Base-by-base conservation (phyloP, 2,888 invertebrate genomes). In the Eupeodes latifasciatus region DNA sequence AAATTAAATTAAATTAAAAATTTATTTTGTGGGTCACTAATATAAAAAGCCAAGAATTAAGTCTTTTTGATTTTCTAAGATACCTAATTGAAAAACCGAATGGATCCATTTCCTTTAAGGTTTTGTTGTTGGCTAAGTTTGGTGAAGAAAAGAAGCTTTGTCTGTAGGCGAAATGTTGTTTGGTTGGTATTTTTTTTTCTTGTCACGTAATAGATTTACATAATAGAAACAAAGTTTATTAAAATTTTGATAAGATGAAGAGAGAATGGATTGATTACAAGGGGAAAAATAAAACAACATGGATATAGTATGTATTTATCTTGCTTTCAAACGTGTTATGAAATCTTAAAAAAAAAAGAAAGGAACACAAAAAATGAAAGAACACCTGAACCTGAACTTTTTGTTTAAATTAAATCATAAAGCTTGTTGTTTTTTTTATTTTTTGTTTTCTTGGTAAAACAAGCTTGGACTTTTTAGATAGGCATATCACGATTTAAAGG, bases 131-230 rank as follows among this genome's bases (percentile, higher is more conserved):
- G 27, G 2, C 2, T 27, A 27, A 27, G 0, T 16, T 53, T 47
- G 47, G 16, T 40, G 64, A 0, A 3, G 16, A 64, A 47, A 2
- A 64, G 14, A 19, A 7, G 12, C 19, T 64, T 66, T 49, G 27
- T 27, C 27, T 27, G 27, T 27, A 27, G 27, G 27, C 27, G 27
- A 27, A 27, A 27, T 27, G 4, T 47, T 64, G 3, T 19, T 16
- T 44, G 62, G 14, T 14, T 44, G 19, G 40, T 44, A 12, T 40
- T 47, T 14, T 27, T 57, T 27, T 27, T 27, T 64, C 47, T 27
- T 27, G 66, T 66, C 66, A 66, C 66, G 66, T 66, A 47, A 49
- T 66, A 47, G 19, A 49, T 49, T 49, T 47, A 64, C 64, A 64
- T 47, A 64, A 47, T 44, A 47, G 64, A 64, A 12, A 12, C 44